phyloP scores from a whole-genome alignment of 2,113 vertebrate genomes.

The Hyperoodon ampullatus region DNA sequence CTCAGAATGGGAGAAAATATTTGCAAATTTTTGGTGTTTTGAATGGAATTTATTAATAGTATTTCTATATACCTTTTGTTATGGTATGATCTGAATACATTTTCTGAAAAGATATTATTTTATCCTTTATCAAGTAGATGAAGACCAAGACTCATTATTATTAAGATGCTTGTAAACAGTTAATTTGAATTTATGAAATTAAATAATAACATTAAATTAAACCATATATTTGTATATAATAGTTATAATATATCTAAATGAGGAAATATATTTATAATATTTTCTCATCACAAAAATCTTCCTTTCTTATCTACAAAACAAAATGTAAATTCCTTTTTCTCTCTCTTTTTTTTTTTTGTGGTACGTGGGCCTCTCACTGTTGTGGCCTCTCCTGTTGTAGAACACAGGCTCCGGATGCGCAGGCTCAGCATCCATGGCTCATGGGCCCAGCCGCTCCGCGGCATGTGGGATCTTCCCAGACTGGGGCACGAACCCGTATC shows the following conservation, averaged over 20 bases:
- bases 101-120: neutral
- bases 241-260: neutral
- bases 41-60: neutral
- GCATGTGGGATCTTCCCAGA: no score
- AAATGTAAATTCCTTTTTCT: neutral
- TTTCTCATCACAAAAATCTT: neutral
- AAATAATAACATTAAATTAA: neutral
- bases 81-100: neutral
- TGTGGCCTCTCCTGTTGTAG: no score
- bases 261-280: neutral
- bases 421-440: no score
- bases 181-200: neutral
- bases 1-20: no score
- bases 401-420: no score
- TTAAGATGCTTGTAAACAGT: neutral
- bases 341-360: no score
- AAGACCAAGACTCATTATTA: neutral
- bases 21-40: neutral
- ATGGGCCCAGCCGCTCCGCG: no score
- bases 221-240: neutral
- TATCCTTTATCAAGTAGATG: neutral
- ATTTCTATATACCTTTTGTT: neutral
- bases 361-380: no score
- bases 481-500: no score
- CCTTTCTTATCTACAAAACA: neutral